Evolutionary conservation across 2,113 vertebrate species (phyloP), one percentile per base, ranked within the genome.

Genomic region (Indri indri): DNA sequence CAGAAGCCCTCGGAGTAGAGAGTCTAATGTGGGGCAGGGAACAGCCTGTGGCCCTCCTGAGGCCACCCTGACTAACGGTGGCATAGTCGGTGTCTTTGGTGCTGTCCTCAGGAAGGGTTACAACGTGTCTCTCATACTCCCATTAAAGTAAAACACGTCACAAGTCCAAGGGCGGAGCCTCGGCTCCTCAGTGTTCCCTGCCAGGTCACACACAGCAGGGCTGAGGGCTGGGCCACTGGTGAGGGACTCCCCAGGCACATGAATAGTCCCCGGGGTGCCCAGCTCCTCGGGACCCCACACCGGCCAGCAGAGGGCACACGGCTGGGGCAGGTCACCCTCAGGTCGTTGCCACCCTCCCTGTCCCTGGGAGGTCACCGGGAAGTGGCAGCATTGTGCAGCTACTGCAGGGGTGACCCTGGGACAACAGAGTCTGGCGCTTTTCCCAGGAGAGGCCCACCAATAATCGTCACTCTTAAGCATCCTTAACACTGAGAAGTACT

Each of bases 41-140:
- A 20, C 18, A 12, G 12, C 16, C 40, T 50, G 30, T 13, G 2
- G 12, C 50, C 42, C 11, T 45, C 59, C 45, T 3, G 42, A 86
- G 17, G 59, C 10, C 17, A 6, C 4, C 9, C 5, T 12, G 7
- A 0, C 20, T 5, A 27, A 34, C 8, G 25, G 5, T 6, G 0
- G 50, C 50, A 54, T n/a, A 68, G 37, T 23, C 3, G 0, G 68
- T 40, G 32, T 65, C 50, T 32, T 2, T n/a, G 20, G 30, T 6
- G 9, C 25, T 20, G 81, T 59, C 6, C 14, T 66, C 3, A 13
- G 47, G 50, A 93, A 73, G 54, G n/a, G 22, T 32, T 3, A 23
- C 9, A 7, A 4, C 45, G 10, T 40, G 9, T 76, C 34, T 23
- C 32, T 40, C 0, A 1, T 5, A 4, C 37, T 65, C 61, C 45